These are phyloP conservation scores for Cardiocondyla obscurior DNA, from an alignment of 1,140 invertebrate species.

Conservation along the genomic window DNA sequence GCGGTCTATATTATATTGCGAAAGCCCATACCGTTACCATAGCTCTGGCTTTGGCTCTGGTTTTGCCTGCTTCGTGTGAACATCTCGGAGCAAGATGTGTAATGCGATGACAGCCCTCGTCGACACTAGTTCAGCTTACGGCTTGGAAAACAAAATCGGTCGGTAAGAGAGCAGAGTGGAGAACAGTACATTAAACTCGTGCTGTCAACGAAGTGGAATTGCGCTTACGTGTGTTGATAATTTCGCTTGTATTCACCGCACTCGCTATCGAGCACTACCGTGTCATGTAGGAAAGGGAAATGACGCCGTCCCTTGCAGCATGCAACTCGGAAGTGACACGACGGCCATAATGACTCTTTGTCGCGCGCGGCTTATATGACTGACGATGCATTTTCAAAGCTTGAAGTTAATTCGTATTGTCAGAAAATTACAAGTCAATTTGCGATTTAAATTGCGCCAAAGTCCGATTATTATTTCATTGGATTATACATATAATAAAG, in stretches of 20 bases:
- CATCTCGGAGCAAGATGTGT: conserved; percentile 55
- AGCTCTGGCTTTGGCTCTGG: conserved; percentile 73
- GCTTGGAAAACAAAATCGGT: not conserved
- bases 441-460: not conserved
- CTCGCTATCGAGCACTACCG: not conserved
- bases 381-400: not conserved
- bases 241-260: not conserved
- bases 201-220: no score
- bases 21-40: conserved; percentile 67
- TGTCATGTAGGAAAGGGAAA: conserved; percentile 50
- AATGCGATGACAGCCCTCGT: not conserved
- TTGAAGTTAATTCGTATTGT: not conserved
- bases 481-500: not conserved
- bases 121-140: not conserved
- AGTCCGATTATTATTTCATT: not conserved
- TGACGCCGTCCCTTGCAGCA: conserved; percentile 33
- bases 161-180: no score
- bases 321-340: conserved; percentile 48
- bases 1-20: not conserved
- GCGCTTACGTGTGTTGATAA: not conserved
- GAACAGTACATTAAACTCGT: not conserved
- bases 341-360: conserved; percentile 38
- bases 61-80: conserved; percentile 74
- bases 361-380: conserved; percentile 22
- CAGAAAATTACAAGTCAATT: not conserved